phyloP scores from a whole-genome alignment of 2,797 vertebrate species.

The Enteromius mattozi region DNA sequence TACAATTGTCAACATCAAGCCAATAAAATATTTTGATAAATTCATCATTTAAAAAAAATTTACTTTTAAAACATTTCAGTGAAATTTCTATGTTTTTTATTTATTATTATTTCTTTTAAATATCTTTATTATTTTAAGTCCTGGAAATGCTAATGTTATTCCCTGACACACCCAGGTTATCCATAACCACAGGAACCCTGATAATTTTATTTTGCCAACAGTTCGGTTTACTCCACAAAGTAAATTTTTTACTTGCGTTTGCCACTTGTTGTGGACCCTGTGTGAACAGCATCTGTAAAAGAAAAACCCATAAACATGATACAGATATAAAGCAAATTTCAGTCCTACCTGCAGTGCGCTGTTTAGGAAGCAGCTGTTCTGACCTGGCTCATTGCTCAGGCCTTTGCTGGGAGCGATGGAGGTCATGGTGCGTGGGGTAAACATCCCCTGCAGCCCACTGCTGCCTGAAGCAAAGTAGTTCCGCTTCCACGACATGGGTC shows the following conservation, averaged over 20 bases:
- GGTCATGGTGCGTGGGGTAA: conserved; percentile 88
- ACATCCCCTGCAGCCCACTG: conserved; percentile 87
- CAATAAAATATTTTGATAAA: background rate
- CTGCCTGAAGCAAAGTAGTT: conserved; percentile 93
- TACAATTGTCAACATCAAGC: background rate
- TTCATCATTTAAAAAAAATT: background rate
- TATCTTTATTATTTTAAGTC: too few species aligned
- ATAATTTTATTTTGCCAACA: background rate
- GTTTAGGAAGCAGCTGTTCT: conserved; percentile 99
- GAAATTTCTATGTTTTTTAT: background rate
- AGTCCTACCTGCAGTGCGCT: conserved; percentile 91
- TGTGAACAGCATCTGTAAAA: conserved; percentile 8
- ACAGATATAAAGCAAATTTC: background rate
- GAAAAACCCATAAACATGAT: background rate
- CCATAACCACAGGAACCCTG: background rate
- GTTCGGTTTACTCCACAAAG: background rate
- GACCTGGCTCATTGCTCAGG: conserved; percentile 96
- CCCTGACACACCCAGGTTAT: background rate
- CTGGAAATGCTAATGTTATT: background rate
- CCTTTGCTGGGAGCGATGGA: conserved; percentile 98
- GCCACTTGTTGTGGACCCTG: background rate
- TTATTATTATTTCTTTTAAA: too few species aligned
- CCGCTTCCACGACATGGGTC: conserved; percentile 92
- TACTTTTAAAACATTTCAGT: background rate
- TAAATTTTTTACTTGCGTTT: background rate